A percentile compares a stretch with the other conserved stretches of the same genome.
phyloP scores from a whole-genome alignment of 2,797 vertebrate species.

The Hoplostethus atlanticus region DNA sequence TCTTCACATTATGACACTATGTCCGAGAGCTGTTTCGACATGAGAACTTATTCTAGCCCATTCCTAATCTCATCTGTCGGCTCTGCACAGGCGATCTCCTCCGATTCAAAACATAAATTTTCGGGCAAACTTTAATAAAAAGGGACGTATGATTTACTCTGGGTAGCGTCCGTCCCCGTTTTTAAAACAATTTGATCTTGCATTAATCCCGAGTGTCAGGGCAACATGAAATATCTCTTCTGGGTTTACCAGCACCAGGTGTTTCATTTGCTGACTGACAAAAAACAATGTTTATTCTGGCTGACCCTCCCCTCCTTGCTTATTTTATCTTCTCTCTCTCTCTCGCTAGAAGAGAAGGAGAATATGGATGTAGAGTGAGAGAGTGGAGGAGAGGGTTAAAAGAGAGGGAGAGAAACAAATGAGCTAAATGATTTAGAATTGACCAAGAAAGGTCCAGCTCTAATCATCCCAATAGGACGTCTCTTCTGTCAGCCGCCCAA shows the following conservation, averaged over 20 bases:
- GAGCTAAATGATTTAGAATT: constrained; percentile 52
- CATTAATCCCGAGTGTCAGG: constrained; percentile 79
- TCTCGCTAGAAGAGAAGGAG: constrained; percentile 28
- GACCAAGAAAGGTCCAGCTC: constrained; percentile 30
- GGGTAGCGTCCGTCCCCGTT: constrained; percentile 71
- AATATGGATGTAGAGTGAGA: constrained; percentile 24
- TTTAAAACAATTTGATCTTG: constrained; percentile 81
- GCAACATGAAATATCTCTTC: constrained; percentile 76
- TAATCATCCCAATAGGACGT: constrained; percentile 45
- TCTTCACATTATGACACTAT: constrained; percentile 67
- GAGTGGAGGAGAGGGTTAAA: constrained; percentile 38
- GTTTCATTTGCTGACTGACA: constrained; percentile 84
- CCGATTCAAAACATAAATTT: constrained; percentile 73
- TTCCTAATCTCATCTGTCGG: constrained; percentile 63
- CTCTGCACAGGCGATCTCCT: constrained; percentile 43
- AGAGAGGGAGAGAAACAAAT: constrained; percentile 44
- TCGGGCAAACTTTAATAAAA: constrained; percentile 80
- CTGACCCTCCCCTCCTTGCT: constrained; percentile 69
- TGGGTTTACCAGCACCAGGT: constrained; percentile 82
- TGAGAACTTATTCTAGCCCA: constrained; percentile 45
- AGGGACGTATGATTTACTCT: constrained; percentile 75
- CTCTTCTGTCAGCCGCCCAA: constrained; percentile 30
- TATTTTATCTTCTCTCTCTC: constrained; percentile 68
- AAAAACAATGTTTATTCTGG: constrained; percentile 82
- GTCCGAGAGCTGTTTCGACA: constrained; percentile 56